phyloP scores from a whole-genome alignment of 2,797 vertebrate species.

The Carduelis carduelis region DNA sequence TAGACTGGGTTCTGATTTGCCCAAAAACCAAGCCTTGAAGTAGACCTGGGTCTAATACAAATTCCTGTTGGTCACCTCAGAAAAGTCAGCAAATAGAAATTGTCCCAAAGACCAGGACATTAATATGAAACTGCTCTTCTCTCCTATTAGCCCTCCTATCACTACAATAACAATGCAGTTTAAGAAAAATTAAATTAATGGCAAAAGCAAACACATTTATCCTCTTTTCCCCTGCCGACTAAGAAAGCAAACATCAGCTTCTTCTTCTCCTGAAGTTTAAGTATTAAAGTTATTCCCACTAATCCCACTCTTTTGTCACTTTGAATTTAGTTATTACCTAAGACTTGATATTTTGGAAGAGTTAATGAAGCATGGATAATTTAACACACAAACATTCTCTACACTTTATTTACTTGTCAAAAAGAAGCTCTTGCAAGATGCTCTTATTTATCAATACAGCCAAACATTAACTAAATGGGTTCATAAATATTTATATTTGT shows the following conservation, averaged over 20 bases:
- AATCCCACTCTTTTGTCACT: neutral
- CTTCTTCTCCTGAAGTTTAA: neutral
- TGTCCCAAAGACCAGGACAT: neutral
- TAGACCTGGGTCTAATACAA: neutral
- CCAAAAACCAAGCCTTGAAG: neutral
- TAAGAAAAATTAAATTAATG: neutral
- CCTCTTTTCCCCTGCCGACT: neutral
- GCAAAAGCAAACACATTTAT: neutral
- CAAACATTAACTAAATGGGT: constrained; percentile 25
- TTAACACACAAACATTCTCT: neutral
- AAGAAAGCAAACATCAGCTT: neutral
- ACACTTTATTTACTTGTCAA: constrained; percentile 31
- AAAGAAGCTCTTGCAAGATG: constrained; percentile 30
- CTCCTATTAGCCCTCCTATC: neutral
- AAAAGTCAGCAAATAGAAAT: neutral
- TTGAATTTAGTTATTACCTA: neutral
- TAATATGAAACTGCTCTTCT: neutral
- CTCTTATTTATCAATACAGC: constrained; percentile 46
- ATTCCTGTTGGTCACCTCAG: neutral
- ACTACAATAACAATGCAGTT: neutral
- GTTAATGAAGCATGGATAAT: neutral
- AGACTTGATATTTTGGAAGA: neutral
- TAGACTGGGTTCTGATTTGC: neutral
- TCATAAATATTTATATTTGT: constrained; percentile 61
- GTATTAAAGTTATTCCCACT: neutral